phyloP scores from a whole-genome alignment of 2,888 invertebrate genomes.

The Halictus ligatus region DNA sequence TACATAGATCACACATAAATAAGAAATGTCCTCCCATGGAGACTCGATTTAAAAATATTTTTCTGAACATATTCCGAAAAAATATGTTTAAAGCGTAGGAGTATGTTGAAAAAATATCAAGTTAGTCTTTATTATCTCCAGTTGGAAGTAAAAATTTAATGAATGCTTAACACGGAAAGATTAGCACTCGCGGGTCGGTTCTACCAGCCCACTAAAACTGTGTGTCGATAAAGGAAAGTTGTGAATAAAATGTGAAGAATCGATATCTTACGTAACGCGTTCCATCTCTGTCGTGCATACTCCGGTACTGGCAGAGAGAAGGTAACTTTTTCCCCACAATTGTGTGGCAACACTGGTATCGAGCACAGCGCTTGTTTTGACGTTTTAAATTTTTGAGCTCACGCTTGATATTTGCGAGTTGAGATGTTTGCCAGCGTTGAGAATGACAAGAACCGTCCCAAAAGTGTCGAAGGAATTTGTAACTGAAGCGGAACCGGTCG shows the following conservation, averaged over 20 bases:
- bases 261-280: too few species aligned
- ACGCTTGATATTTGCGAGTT: background rate
- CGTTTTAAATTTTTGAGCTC: background rate
- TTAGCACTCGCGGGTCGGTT: background rate
- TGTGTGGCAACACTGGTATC: too few species aligned
- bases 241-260: too few species aligned
- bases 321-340: too few species aligned
- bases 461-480: too few species aligned
- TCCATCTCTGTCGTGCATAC: too few species aligned
- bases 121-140: background rate
- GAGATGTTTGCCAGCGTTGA: too few species aligned
- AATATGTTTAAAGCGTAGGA: background rate
- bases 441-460: too few species aligned
- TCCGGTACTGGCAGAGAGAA: too few species aligned
- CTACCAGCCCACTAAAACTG: background rate
- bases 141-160: background rate
- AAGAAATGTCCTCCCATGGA: background rate
- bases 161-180: background rate
- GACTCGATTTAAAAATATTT: background rate
- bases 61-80: background rate
- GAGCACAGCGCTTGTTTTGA: background rate
- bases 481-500: background rate
- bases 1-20: background rate
- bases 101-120: background rate
- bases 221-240: too few species aligned